Evolutionary conservation across 2,113 vertebrate species (phyloP), one percentile per base, ranked within the genome.

Genomic region (Aptenodytes forsteri): DNA sequence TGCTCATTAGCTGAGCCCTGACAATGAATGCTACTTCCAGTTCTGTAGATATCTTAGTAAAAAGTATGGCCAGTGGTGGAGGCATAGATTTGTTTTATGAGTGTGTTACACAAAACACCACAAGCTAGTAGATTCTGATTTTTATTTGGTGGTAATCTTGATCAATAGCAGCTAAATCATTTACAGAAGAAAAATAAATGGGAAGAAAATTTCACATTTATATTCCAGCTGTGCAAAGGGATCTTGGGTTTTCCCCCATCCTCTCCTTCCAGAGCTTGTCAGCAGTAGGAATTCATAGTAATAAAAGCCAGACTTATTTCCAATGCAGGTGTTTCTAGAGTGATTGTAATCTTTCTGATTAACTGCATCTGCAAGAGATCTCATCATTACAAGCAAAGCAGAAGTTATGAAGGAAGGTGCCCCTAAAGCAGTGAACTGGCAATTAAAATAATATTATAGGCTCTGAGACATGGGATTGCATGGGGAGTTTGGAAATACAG

Each of bases 111-210:
- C 82, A 83, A 85, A 96, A 84, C 86, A 83, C 85, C 93, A 58
- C 94, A 65, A 91, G 89, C 86, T 79, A 93, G 94, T 89, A 90
- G 93, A 96, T 94, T 94, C 96, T 91, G 93, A 90, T 94, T 97
- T 96, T 98, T 97, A 97, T 98, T 97, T 97, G 93, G 84, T 95
- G 96, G 96, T 97, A 96, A 98, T 96, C 96, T 95, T 87, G 92
- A 97, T 97, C 95, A 96, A 95, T 97, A 95, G 81, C 90, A 92
- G 95, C 84, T 89, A 97, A 97, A 96, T 88, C 87, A 80, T 93
- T 95, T 96, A 67, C 93, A 95, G 96, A 92, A 95, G 79, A 92
- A 92, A 95, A 95, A 95, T 46, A 95, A 96, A 96, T 83, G 83
- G 78, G 84, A 96, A 87, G 93, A 98, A 95, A 93, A 96, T 83